Percentiles rank a stretch among this genome's conserved stretches.
These are phyloP conservation scores for Serripes groenlandicus DNA, from an alignment of 2,888 invertebrate species.

Conservation along the genomic window DNA sequence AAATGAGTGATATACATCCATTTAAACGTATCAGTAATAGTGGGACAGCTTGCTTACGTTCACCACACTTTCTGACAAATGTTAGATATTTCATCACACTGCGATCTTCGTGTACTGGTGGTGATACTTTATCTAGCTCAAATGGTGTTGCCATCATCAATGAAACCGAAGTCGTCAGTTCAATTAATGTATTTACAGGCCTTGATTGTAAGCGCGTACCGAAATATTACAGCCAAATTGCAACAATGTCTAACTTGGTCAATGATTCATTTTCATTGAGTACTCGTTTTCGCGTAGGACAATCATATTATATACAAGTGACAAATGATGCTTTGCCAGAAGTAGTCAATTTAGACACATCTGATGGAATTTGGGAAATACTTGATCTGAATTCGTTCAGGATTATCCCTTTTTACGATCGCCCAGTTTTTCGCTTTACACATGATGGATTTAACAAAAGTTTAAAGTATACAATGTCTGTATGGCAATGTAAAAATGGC, in stretches of 20 bases:
- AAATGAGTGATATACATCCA: constrained; percentile 11
- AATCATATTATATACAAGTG: background rate
- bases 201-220: background rate
- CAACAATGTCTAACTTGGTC: background rate
- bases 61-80: background rate
- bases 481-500: constrained; percentile 6
- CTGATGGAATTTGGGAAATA: background rate
- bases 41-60: constrained; percentile 14
- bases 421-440: background rate
- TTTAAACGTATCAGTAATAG: constrained; percentile 19
- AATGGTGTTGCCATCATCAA: constrained; percentile 38
- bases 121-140: constrained; percentile 39
- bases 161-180: background rate
- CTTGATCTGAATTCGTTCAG: background rate
- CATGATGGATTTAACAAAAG: background rate
- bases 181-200: background rate
- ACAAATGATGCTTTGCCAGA: background rate
- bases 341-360: background rate
- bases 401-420: background rate
- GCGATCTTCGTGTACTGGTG: constrained; percentile 42
- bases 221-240: background rate
- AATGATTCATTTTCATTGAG: background rate
- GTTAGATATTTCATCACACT: constrained; percentile 26
- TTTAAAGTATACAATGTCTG: background rate
- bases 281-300: background rate